Evolutionary conservation across 2,888 invertebrate species (phyloP), one percentile per base, ranked within the genome.

Genomic region (Scaptomyza tumidula): DNA sequence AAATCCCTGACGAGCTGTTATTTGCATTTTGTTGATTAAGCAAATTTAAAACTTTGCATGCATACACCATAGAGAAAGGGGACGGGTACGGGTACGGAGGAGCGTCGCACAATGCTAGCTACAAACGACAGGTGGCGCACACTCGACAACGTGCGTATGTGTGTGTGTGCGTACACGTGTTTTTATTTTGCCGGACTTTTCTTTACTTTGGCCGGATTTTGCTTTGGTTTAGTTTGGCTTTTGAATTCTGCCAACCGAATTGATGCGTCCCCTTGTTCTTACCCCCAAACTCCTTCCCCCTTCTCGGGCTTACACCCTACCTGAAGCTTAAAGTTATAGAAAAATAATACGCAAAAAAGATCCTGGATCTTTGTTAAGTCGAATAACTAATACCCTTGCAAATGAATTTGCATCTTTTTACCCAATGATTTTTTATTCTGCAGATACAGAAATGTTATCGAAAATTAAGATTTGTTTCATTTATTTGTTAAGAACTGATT

Each of bases 1-100:
- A 73, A 80, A 72, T 71, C 70, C 64, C 76, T 72, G 75, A 78
- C 75, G 69, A 75, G 65, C 55, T 64, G 63, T 68, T 77, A 79
- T 78, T 79, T 75, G 76, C 79, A 79, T 78, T 78, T 78, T 79
- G 80, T 79, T 78, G 78, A 79, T 78, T 79, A 78, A 78, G 80
- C 78, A 75, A 78, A 78, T 79, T 78, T 73, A 70, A 79, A 78
- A 78, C 66, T 79, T 75, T 75, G 56, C 73, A 45, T 63, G 54
- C 66, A 61, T 43, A 4, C 44, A 19, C 37, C n/a, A n/a, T 37
- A 19, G 31, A 14, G 27, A 16, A 11, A 27, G 14, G 14, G 11
- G 46, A 19, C n/a, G 43, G 29, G 7, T 24, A 33, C n/a, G n/a
- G n/a, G n/a, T 37, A 6, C 2, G 27, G 11, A n/a, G 11, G 14